Base-by-base conservation (phyloP, 2,888 invertebrate genomes). In the Disparrhopalites patrizii region DNA sequence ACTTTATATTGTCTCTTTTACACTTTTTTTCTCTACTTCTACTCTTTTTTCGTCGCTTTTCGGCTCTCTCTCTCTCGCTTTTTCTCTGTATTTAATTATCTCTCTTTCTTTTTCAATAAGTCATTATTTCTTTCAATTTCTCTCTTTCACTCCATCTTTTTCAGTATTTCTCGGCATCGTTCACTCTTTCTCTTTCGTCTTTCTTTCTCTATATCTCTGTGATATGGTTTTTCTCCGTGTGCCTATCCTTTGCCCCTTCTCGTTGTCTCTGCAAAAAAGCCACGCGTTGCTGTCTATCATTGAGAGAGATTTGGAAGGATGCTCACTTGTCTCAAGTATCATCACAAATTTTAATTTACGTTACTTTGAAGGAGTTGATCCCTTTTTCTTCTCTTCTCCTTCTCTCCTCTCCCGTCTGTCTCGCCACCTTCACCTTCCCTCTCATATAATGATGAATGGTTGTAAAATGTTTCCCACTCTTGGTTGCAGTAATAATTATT, bases 191-290 rank as follows among this genome's bases (percentile, higher is more conserved):
- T 7, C 20, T 13, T 13, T 43, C 43, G 36, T 36, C 36, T 43
- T 20, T 43, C 47, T 43, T 20, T 43, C 47, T 43, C 47, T 43
- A n/a, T 43, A n/a, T 43, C n/a, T 43, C 18, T 43, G 36, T 36
- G 36, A n/a, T n/a, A n/a, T n/a, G n/a, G n/a, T n/a, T n/a, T n/a
- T n/a, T n/a, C n/a, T n/a, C n/a, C 13, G 36, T 36, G 36, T 36
- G 36, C 13, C 10, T 36, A 13, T 36, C 13, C 10, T 36, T 8
- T 36, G 13, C 20, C 43, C 3, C 50, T 8, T 50, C 23, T 25
- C 3, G 27, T 25, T 51, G 43, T 18, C n/a, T n/a, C n/a, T n/a
- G n/a, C n/a, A n/a, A n/a, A n/a, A n/a, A n/a, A n/a, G n/a, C n/a
- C n/a, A n/a, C n/a, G n/a, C n/a, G n/a, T n/a, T n/a, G n/a, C n/a